Evolutionary conservation across 2,888 invertebrate genomes (phyloP), one percentile per base, ranked within the genome.

Genomic region (Macropis europaea): DNA sequence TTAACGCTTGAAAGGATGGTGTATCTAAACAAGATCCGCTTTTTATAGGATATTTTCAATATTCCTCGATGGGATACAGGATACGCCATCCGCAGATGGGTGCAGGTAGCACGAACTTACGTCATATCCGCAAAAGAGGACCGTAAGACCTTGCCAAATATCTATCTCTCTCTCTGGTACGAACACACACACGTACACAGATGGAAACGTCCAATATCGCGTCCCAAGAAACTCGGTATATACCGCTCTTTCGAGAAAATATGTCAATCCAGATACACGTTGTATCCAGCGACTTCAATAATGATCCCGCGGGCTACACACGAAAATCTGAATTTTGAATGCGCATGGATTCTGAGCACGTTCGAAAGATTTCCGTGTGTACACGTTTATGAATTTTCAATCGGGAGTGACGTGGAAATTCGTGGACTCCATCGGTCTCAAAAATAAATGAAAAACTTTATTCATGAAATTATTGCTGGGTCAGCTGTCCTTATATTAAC

Each of bases 121-220:
- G 40, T 53, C 52, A 62, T 48, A 69, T 62, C 48, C 62, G 62
- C 59, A 32, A 45, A 61, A 53, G 53, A 22, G 48, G 36, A 34
- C 40, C 36, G 67, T 34, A 43, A 64, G 48, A 64, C 72, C 73
- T 48, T 64, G 73, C 73, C 73, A 73, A 73, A 73, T 61, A 64
- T n/a, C 40, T 42, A 9, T n/a, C 13, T n/a, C 47, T 19, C 5
- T n/a, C 6, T 7, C 9, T n/a, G 11, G 15, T 9, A 11, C 52
- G 47, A n/a, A 40, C 57, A 38, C 34, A n/a, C n/a, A n/a, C n/a
- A n/a, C n/a, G n/a, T n/a, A n/a, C n/a, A n/a, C n/a, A n/a, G n/a
- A n/a, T n/a, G n/a, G 48, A 43, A 56, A 48, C 56, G 56, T 69
- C 68, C 69, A 68, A 68, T 68, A 70, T 60, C 60, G 59, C 30